These are phyloP conservation scores for Macropis europaea DNA, from an alignment of 2,888 invertebrate genomes.

Conservation along the genomic window DNA sequence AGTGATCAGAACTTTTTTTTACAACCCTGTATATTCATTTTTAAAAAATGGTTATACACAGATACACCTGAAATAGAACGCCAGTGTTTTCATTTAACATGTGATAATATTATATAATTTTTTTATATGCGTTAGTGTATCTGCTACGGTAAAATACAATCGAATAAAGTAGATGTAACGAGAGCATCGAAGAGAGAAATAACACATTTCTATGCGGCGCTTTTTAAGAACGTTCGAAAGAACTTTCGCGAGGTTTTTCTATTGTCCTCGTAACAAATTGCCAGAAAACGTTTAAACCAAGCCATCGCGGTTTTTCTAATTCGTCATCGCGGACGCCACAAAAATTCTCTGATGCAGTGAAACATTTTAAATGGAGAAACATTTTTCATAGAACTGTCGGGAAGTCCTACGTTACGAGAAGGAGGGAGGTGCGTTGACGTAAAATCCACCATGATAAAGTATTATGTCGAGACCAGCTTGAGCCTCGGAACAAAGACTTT, in stretches of 20 bases:
- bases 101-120: too few species aligned
- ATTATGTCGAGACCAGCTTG: conserved; percentile 10
- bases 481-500: not conserved
- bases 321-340: too few species aligned
- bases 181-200: not conserved
- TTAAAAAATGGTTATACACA: too few species aligned
- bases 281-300: not conserved
- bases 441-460: conserved; percentile 12
- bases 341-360: not conserved
- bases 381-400: not conserved
- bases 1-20: too few species aligned
- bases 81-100: too few species aligned
- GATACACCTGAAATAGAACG: too few species aligned
- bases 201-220: not conserved
- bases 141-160: too few species aligned
- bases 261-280: conserved; percentile 1
- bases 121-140: too few species aligned
- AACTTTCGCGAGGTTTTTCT: not conserved
- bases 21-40: too few species aligned
- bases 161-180: too few species aligned
- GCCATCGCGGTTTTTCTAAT: too few species aligned
- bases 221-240: not conserved
- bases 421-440: not conserved
- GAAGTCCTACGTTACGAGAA: not conserved
- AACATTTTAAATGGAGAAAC: not conserved